Evolutionary conservation across 2,113 vertebrate genomes (phyloP), one percentile per base, ranked within the genome.

Genomic region (Pionites leucogaster): DNA sequence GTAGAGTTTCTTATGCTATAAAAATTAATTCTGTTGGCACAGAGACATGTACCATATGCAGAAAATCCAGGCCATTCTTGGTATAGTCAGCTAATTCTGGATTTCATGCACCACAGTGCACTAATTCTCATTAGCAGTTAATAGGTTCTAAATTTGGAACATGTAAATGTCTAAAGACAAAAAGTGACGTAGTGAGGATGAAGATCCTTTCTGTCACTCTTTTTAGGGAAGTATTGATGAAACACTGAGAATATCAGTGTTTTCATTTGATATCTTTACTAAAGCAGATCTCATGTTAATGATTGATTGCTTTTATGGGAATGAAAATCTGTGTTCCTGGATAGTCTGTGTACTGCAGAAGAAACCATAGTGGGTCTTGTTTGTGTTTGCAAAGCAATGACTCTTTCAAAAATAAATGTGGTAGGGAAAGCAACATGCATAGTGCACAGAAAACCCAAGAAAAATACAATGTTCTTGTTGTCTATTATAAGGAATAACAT

Each of bases 131-230:
- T 92, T 95, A 95, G 70, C 39, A 72, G 68, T 81, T 81, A 93
- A 91, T 88, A 78, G 57, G 29, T 65, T 90, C 82, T 96, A 90
- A 96, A 96, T 96, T 79, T 96, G 68, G 91, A 95, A 83, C 88
- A 93, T 92, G 82, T 64, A 90, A 94, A 94, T 88, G 5, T 53
- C 13, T 33, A 77, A 90, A 88, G 65, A 88, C 33, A 93, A 92
- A 77, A 89, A 75, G 28, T 59, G 33, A 27, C 55, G 90, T 93
- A 93, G 90, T 95, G 64, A 95, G 16, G 47, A 75, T 76, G 69
- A 93, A 86, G 47, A 93, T 65, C 35, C 41, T 84, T 88, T 23
- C 71, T 92, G 86, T 79, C 86, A 75, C 22, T 75, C 27, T 55
- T 88, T 72, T 83, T 65, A 76, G n/a, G 29, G 55, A 89, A 91